These are phyloP conservation scores for Psophia crepitans DNA, from an alignment of 2,113 vertebrate species.

Conservation along the genomic window DNA sequence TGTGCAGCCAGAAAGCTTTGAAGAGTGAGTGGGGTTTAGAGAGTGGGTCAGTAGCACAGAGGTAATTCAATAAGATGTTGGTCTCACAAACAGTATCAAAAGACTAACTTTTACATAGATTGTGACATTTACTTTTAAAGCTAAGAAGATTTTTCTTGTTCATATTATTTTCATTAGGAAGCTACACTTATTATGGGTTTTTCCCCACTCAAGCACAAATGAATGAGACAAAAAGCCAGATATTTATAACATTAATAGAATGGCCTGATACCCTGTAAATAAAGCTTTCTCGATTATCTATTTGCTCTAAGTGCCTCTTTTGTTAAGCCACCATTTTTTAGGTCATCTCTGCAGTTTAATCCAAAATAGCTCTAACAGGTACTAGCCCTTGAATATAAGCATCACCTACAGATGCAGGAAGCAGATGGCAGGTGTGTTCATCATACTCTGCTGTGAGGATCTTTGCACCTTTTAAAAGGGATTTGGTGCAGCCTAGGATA, in stretches of 20 bases:
- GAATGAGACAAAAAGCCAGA: constrained; percentile 27
- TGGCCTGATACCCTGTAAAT: constrained; percentile 33
- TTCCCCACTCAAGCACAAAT: not conserved
- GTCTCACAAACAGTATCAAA: constrained; percentile 66
- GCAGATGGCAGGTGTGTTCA: not conserved
- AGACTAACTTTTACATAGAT: constrained; percentile 58
- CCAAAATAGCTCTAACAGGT: constrained; percentile 1
- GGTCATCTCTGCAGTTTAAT: constrained; percentile 28
- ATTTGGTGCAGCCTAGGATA: not conserved
- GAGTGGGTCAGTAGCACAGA: constrained; percentile 52
- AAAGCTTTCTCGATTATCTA: constrained; percentile 50
- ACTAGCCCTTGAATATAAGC: constrained; percentile 4
- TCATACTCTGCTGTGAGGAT: not conserved
- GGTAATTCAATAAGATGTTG: constrained; percentile 59
- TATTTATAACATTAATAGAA: constrained; percentile 51
- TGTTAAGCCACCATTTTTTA: constrained; percentile 34
- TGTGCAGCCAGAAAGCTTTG: constrained; percentile 40
- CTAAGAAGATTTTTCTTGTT: constrained; percentile 45
- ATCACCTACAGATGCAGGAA: not conserved
- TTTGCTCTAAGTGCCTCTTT: constrained; percentile 33
- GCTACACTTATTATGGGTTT: constrained; percentile 14
- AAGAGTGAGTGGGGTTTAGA: constrained; percentile 43
- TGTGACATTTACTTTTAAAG: constrained; percentile 35
- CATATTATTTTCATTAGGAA: constrained; percentile 52
- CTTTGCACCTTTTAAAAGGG: not conserved